A percentile compares a stretch with the other conserved stretches of the same genome.
phyloP scores from a whole-genome alignment of 37 sponge, comb jelly and placozoan species.

The Cliona cf. orientalis region DNA sequence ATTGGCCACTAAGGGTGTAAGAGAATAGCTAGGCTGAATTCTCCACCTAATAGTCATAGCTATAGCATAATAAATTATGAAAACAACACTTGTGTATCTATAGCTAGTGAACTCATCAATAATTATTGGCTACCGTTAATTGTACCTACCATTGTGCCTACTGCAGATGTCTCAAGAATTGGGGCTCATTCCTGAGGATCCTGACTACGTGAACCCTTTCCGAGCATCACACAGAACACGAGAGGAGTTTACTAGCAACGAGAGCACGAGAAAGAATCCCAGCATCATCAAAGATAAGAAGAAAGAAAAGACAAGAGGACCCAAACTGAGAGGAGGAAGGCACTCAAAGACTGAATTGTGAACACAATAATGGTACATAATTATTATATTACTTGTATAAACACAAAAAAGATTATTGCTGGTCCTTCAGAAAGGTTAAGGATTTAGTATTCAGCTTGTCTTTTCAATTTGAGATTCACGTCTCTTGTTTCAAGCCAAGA shows the following conservation, averaged over 20 bases:
- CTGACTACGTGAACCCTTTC: conserved; percentile 70
- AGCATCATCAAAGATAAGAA: neutral
- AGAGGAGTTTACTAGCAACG: neutral
- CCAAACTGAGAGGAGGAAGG: conserved; percentile 42
- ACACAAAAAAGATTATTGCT: neutral
- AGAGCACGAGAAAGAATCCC: neutral
- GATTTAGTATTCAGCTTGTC: too few relatives aligned
- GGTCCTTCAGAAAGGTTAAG: too few relatives aligned
- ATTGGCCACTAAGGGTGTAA: too few relatives aligned
- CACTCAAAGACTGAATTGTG: too few relatives aligned
- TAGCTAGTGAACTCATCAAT: too few relatives aligned
- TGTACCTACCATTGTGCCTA: neutral
- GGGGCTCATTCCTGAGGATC: conserved; percentile 67
- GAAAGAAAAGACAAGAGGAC: conserved; percentile 15
- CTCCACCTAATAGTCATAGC: too few relatives aligned
- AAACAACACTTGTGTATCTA: too few relatives aligned
- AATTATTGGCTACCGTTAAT: too few relatives aligned
- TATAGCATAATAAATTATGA: too few relatives aligned
- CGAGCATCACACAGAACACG: neutral
- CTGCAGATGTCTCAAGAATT: conserved; percentile 74
- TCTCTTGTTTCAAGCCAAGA: neutral
- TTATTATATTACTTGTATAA: too few relatives aligned
- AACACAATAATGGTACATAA: too few relatives aligned
- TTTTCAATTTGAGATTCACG: neutral
- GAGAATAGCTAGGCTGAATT: too few relatives aligned